Conservation (phyloP, 1,140 invertebrate genomes). For the Eufriesea mexicana region DNA sequence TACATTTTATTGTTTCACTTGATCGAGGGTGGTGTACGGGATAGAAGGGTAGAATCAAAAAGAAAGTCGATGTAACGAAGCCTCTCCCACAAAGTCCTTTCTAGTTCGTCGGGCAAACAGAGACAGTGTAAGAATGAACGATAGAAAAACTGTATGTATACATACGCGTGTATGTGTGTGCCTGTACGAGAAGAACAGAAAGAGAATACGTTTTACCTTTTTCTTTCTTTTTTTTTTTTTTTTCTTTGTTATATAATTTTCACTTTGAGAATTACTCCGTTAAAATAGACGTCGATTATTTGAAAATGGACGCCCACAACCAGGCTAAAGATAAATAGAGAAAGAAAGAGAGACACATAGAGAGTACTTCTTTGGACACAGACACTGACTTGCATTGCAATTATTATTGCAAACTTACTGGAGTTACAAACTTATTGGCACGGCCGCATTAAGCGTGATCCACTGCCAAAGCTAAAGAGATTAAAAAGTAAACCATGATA, state of each 20-base stretch:
- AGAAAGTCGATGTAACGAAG: conserved; percentile 7
- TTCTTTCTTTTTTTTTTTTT: neutral
- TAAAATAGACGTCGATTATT: neutral
- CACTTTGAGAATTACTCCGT: conserved; percentile 32
- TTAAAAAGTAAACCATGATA: conserved; percentile 18
- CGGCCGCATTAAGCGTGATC: conserved; percentile 30
- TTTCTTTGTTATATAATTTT: neutral
- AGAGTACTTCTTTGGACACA: neutral
- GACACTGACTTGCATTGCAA: conserved; percentile 27
- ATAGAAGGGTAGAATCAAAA: conserved; percentile 43
- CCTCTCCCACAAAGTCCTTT: conserved; percentile 20
- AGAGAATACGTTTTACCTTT: neutral
- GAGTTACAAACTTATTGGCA: conserved; percentile 4
- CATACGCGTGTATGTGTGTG: conserved; percentile 1
- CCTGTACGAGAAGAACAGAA: conserved; percentile 19
- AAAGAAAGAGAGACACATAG: neutral
- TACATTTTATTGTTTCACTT: conserved; percentile 1
- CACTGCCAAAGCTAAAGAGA: conserved; percentile 24
- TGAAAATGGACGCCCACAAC: neutral
- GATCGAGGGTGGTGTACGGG: conserved; percentile 43
- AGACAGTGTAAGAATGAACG: conserved; percentile 21
- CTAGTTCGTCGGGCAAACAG: conserved; percentile 26
- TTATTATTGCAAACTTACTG: conserved; percentile 12
- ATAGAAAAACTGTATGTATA: conserved; percentile 15
- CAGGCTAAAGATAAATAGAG: neutral